A percentile compares a stretch with the other conserved stretches of the same genome.
These are phyloP conservation scores for Caranx ignobilis DNA, from an alignment of 2,113 vertebrate species.

Conservation along the genomic window DNA sequence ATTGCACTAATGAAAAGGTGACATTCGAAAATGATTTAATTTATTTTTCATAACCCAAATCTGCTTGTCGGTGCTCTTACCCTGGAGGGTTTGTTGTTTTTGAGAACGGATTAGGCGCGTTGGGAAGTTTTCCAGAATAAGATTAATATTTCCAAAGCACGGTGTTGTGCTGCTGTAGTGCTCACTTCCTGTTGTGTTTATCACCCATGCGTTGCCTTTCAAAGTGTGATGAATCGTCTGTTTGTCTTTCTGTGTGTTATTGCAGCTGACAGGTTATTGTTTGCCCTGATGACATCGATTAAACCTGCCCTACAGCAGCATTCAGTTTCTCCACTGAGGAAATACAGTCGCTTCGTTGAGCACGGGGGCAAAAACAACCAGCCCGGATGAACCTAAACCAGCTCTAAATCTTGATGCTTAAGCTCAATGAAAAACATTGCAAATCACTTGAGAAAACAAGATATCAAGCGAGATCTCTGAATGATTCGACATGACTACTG, in stretches of 20 bases:
- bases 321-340: neutral
- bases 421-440: neutral
- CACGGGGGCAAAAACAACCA: too few species aligned
- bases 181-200: neutral
- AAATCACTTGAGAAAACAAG: neutral
- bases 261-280: neutral
- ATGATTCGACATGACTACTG: neutral
- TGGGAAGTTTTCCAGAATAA: constrained; percentile 3
- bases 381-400: neutral
- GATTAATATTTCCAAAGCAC: neutral
- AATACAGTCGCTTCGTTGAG: neutral
- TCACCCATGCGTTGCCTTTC: neutral
- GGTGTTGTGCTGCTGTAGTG: fast-evolving
- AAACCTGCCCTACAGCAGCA: neutral
- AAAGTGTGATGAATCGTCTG: neutral
- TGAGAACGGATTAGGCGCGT: neutral
- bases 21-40: constrained; percentile 1
- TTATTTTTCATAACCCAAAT: neutral
- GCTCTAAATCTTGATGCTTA: neutral
- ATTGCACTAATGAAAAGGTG: neutral
- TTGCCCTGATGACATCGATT: neutral
- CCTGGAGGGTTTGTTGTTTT: neutral
- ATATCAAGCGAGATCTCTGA: neutral
- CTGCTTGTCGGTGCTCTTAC: neutral
- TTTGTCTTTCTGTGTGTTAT: neutral